A percentile compares a stretch with the other conserved stretches of the same genome.
phyloP scores from a whole-genome alignment of 1,140 invertebrate species.

The Monochamus saltuarius region DNA sequence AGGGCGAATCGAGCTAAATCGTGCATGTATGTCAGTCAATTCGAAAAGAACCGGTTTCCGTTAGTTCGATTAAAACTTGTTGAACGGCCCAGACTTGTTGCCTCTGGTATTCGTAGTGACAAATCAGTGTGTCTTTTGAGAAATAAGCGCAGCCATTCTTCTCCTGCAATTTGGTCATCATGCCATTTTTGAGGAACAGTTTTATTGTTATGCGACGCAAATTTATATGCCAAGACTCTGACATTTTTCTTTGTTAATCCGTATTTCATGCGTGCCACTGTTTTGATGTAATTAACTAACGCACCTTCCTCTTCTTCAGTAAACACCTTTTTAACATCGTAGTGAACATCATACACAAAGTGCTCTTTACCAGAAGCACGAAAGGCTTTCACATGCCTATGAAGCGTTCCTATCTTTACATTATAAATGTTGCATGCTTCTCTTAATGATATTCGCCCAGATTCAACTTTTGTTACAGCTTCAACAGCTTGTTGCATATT shows the following conservation, averaged over 20 bases:
- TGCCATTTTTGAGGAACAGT: not conserved
- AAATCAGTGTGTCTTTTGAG: slow-evolving; percentile 21
- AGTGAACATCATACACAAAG: too few relatives aligned
- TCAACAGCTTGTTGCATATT: too few relatives aligned
- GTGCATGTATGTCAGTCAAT: slow-evolving; percentile 24
- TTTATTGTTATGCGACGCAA: not conserved
- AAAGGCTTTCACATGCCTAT: too few relatives aligned
- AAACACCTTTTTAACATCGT: too few relatives aligned
- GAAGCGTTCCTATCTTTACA: too few relatives aligned
- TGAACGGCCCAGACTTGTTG: slow-evolving; percentile 30
- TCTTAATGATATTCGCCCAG: too few relatives aligned
- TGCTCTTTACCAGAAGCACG: too few relatives aligned
- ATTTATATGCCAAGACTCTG: not conserved
- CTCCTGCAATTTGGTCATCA: slow-evolving; percentile 24
- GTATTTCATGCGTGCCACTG: not conserved
- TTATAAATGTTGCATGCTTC: too few relatives aligned
- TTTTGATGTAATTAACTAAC: not conserved
- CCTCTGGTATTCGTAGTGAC: slow-evolving; percentile 34
- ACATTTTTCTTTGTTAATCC: not conserved
- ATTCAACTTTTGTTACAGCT: too few relatives aligned
- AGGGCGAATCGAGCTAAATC: slow-evolving; percentile 37
- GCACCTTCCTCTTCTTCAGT: too few relatives aligned
- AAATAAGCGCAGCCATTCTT: slow-evolving; percentile 31
- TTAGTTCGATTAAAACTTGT: slow-evolving; percentile 37
- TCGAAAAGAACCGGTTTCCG: slow-evolving; percentile 28